Percentiles rank a stretch among this genome's conserved stretches.
These are phyloP conservation scores for Mareca strepera DNA, from an alignment of 2,797 vertebrate genomes.

Conservation along the genomic window DNA sequence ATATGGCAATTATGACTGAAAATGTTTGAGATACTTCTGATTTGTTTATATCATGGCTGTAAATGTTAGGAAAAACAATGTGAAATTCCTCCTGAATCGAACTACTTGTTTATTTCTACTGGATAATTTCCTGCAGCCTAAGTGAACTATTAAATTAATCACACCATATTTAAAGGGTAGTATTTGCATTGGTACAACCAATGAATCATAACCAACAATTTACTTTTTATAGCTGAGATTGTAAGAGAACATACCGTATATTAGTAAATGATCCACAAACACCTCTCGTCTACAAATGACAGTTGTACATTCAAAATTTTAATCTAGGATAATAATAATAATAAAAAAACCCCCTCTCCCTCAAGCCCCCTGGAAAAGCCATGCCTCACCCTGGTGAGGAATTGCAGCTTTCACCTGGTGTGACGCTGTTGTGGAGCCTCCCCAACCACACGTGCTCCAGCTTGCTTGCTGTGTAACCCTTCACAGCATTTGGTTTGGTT, in stretches of 20 bases:
- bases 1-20: not conserved
- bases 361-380: not conserved
- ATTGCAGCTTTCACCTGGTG: not conserved
- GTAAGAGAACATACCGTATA: not conserved
- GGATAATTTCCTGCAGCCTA: constrained; percentile 22
- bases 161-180: constrained; percentile 48
- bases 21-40: not conserved
- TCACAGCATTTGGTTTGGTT: not conserved
- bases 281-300: not conserved
- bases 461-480: not conserved
- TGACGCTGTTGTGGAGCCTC: not conserved
- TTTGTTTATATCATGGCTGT: not conserved
- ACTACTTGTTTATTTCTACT: not conserved
- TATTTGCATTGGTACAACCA: constrained; percentile 50
- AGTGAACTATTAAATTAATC: constrained; percentile 47
- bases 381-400: accelerated
- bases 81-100: not conserved
- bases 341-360: not conserved
- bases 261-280: constrained; percentile 28
- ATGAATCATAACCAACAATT: constrained; percentile 37
- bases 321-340: not conserved
- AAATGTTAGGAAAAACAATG: constrained; percentile 4
- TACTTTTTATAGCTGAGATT: constrained; percentile 23
- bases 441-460: accelerated
- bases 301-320: not conserved